Conservation (phyloP, 2,797 vertebrate species). For the Bradypus variegatus region DNA sequence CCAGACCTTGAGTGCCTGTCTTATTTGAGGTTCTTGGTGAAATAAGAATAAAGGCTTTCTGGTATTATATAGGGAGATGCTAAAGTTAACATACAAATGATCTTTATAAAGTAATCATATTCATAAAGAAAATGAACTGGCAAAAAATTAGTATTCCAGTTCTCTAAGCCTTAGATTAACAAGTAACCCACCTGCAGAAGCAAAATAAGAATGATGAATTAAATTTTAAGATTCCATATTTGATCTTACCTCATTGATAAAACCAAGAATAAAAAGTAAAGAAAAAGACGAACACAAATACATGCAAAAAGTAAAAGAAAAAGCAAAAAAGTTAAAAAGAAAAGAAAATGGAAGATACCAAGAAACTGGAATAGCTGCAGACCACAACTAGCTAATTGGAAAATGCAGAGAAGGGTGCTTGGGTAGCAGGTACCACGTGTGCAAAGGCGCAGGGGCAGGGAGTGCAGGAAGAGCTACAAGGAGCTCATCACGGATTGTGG, state of each 20-base stretch:
- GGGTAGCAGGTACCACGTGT: too few species aligned
- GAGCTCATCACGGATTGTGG: rapidly evolving
- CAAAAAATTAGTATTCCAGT: slow-evolving; percentile 16
- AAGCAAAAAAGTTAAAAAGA: neutral
- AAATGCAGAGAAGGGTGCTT: neutral
- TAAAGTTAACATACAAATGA: neutral
- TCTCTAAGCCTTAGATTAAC: neutral
- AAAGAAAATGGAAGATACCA: neutral
- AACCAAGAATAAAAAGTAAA: neutral
- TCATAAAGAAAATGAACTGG: neutral
- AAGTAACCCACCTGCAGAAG: neutral
- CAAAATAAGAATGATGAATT: neutral
- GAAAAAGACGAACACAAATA: neutral
- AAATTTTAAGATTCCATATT: neutral
- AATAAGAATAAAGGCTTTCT: neutral
- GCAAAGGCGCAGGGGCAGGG: neutral
- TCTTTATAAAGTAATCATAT: neutral
- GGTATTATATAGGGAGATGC: neutral
- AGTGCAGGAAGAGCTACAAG: neutral
- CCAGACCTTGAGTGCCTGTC: neutral
- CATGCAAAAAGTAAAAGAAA: neutral
- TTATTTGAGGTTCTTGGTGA: neutral
- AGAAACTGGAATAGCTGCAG: neutral
- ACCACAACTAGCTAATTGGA: neutral
- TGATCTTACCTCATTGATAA: neutral